A percentile compares a stretch with the other conserved stretches of the same genome.
phyloP scores from a whole-genome alignment of 2,888 invertebrate genomes.

The Steinernema carpocapsae region DNA sequence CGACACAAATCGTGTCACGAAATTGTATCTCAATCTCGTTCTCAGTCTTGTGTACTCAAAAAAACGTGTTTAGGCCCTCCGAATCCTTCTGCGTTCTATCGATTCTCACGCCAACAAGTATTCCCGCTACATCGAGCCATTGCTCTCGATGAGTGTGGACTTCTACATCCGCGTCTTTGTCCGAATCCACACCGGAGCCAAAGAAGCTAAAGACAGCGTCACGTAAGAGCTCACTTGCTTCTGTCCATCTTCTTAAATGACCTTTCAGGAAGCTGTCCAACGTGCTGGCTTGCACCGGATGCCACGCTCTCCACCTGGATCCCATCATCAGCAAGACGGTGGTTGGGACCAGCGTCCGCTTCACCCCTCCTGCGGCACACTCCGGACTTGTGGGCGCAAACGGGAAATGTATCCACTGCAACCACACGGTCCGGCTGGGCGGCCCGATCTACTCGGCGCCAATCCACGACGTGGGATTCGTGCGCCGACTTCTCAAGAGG shows the following conservation, averaged over 20 bases:
- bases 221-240: constrained; percentile 73
- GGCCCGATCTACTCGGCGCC: constrained; percentile 93
- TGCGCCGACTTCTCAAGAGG: constrained; percentile 75
- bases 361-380: constrained; percentile 43
- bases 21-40: constrained; percentile 75
- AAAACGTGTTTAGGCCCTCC: constrained; percentile 77
- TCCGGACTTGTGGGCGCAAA: constrained; percentile 45
- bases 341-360: constrained; percentile 54
- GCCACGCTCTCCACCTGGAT: constrained; percentile 81
- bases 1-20: constrained; percentile 89
- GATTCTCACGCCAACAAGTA: constrained; percentile 91
- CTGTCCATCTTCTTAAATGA: neutral
- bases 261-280: constrained; percentile 80
- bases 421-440: constrained; percentile 75
- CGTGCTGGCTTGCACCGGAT: constrained; percentile 88
- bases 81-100: constrained; percentile 87
- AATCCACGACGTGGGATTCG: constrained; percentile 82
- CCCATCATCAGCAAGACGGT: constrained; percentile 75
- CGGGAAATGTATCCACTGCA: constrained; percentile 60
- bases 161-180: constrained; percentile 96
- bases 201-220: constrained; percentile 83
- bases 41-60: neutral
- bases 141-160: constrained; percentile 89
- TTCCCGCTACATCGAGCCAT: constrained; percentile 86
- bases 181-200: constrained; percentile 80